Conservation (phyloP, 2,113 vertebrate species). For the Pithys albifrons region DNA sequence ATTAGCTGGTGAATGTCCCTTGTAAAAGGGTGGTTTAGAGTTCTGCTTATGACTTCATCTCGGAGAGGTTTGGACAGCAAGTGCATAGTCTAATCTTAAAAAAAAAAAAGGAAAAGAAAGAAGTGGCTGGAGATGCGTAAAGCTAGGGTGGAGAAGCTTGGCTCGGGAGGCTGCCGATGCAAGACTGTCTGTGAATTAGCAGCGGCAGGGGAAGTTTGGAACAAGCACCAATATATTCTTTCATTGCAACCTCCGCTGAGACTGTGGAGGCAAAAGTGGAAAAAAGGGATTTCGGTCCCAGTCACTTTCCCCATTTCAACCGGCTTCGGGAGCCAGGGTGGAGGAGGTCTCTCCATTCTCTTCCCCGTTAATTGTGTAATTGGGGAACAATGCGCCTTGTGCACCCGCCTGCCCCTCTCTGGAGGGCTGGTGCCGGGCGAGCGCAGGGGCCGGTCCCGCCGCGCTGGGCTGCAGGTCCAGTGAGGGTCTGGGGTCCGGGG, state of each 20-base stretch:
- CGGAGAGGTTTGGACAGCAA: conserved; percentile 1
- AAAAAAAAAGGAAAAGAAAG: background rate
- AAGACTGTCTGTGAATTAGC: conserved; percentile 59
- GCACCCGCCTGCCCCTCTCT: conserved; percentile 36
- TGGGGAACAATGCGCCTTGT: conserved; percentile 17
- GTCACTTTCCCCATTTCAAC: conserved; percentile 27
- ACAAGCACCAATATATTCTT: conserved; percentile 48
- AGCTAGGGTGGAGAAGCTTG: conserved; percentile 51
- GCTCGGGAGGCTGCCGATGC: conserved; percentile 19
- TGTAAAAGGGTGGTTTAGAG: background rate
- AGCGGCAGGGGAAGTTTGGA: conserved; percentile 48
- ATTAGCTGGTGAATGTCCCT: background rate
- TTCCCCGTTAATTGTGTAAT: conserved; percentile 54
- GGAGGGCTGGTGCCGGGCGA: background rate
- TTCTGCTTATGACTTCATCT: conserved; percentile 44
- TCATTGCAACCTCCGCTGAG: conserved; percentile 59
- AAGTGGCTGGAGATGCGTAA: conserved; percentile 21
- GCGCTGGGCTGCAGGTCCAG: background rate
- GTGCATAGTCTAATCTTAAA: background rate
- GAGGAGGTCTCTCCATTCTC: conserved; percentile 36
- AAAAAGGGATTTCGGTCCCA: background rate
- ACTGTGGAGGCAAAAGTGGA: background rate
- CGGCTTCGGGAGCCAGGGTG: background rate
- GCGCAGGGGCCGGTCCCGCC: background rate
- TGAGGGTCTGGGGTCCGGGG: background rate